phyloP scores from a whole-genome alignment of 2,888 invertebrate species.

The Lochmaea capreae region DNA sequence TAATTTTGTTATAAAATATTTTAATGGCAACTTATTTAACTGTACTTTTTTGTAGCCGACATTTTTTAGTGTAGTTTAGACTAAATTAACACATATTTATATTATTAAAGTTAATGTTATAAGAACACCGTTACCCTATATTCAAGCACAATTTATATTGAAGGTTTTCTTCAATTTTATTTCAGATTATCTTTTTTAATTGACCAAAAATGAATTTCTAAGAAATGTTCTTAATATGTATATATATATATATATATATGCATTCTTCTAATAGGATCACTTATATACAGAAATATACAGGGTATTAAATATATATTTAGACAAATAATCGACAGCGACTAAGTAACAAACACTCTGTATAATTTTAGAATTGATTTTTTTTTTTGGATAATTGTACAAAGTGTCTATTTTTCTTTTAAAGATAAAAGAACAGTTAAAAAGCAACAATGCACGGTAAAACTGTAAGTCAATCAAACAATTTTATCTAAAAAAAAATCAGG shows the following conservation, averaged over 20 bases:
- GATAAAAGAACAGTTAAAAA: slow-evolving; percentile 38
- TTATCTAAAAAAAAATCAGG: no score
- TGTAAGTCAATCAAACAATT: neutral
- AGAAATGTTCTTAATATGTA: slow-evolving; percentile 39
- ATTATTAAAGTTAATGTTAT: slow-evolving; percentile 1
- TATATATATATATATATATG: slow-evolving; percentile 41
- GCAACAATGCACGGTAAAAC: slow-evolving; percentile 41
- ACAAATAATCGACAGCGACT: slow-evolving; percentile 42
- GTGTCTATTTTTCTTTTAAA: slow-evolving; percentile 13
- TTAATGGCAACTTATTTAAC: slow-evolving; percentile 5
- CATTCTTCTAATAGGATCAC: slow-evolving; percentile 41
- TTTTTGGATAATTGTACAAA: slow-evolving; percentile 18
- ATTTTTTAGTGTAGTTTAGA: neutral
- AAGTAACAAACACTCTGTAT: slow-evolving; percentile 38
- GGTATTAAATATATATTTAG: slow-evolving; percentile 41
- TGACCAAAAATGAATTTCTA: slow-evolving; percentile 33
- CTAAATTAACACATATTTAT: slow-evolving; percentile 1
- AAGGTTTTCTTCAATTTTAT: slow-evolving; percentile 4
- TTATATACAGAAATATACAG: slow-evolving; percentile 53
- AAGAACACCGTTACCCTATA: slow-evolving; percentile 13
- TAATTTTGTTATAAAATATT: neutral
- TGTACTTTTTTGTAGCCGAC: neutral
- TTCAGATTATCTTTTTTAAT: slow-evolving; percentile 34
- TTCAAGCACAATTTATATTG: slow-evolving; percentile 17
- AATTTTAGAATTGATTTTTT: slow-evolving; percentile 4